Percentiles rank a stretch among this genome's conserved stretches.
Conservation (phyloP, 2,797 vertebrate genomes). For the Furcifer pardalis region DNA sequence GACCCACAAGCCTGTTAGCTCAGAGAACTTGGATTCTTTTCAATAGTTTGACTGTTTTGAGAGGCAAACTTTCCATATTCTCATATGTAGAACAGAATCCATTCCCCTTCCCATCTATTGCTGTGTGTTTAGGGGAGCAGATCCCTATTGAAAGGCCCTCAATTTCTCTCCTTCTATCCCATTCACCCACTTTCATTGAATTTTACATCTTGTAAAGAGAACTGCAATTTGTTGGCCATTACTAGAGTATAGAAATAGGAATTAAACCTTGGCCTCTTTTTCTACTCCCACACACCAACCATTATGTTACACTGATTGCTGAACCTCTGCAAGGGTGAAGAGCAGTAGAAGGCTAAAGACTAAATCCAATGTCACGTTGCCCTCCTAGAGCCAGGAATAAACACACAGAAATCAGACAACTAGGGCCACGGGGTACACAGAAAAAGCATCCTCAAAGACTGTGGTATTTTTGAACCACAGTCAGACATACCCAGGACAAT, state of each 20-base stretch:
- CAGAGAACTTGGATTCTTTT: neutral
- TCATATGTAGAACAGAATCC: neutral
- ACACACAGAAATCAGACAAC: no score
- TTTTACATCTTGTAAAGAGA: neutral
- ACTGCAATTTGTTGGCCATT: neutral
- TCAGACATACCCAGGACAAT: no score
- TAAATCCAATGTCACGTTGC: no score
- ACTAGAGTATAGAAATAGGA: neutral
- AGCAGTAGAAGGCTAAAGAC: no score
- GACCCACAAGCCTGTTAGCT: neutral
- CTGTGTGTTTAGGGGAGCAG: neutral
- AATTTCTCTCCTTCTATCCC: neutral
- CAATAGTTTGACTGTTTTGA: neutral
- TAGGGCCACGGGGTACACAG: no score
- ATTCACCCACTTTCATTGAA: neutral
- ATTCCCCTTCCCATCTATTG: neutral
- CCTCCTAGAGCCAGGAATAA: no score
- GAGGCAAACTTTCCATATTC: neutral
- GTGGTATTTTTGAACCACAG: no score
- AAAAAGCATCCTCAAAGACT: no score
- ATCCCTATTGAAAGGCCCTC: neutral
- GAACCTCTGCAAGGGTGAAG: no score
- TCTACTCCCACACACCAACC: no score
- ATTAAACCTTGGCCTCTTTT: no score
- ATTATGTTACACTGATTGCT: no score